Conservation (phyloP, 2,888 invertebrate genomes). For the Andrena flavipes region DNA sequence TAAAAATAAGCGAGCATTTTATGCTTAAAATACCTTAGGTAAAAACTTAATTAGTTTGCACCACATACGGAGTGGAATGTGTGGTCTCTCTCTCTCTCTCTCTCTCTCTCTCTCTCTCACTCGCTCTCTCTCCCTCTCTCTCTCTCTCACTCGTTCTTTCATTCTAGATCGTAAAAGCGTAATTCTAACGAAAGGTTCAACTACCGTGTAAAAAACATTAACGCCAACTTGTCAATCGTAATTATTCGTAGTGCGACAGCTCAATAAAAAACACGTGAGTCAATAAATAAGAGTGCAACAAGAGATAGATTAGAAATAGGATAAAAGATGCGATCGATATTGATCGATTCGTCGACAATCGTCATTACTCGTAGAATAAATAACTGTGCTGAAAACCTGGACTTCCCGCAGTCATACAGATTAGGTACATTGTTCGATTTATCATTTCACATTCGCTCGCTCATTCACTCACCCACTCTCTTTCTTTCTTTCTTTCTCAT, state of each 20-base stretch:
- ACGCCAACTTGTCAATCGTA: constrained; percentile 75
- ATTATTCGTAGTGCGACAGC: constrained; percentile 78
- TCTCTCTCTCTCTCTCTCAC: constrained; percentile 57
- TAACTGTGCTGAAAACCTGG: constrained; percentile 65
- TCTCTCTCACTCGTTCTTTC: constrained; percentile 60
- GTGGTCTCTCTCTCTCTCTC: constrained; percentile 70
- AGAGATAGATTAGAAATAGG: constrained; percentile 77
- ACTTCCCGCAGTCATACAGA: constrained; percentile 50
- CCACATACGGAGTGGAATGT: constrained; percentile 83
- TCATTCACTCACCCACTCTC: constrained; percentile 4
- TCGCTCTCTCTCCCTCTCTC: neutral
- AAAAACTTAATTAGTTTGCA: constrained; percentile 81
- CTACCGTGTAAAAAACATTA: constrained; percentile 79
- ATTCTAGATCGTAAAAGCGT: constrained; percentile 81
- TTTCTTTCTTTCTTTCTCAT: constrained; percentile 5
- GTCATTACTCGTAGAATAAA: constrained; percentile 64
- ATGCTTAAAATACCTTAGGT: constrained; percentile 81
- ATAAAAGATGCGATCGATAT: constrained; percentile 56
- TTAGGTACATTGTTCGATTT: constrained; percentile 72
- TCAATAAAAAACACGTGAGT: constrained; percentile 73
- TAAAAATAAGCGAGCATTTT: constrained; percentile 84
- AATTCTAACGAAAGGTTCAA: constrained; percentile 79
- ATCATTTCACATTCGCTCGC: constrained; percentile 26
- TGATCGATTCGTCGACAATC: constrained; percentile 38
- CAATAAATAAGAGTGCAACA: constrained; percentile 84